phyloP scores from a whole-genome alignment of 2,888 invertebrate species.

The Caenorhabditis imperialis region DNA sequence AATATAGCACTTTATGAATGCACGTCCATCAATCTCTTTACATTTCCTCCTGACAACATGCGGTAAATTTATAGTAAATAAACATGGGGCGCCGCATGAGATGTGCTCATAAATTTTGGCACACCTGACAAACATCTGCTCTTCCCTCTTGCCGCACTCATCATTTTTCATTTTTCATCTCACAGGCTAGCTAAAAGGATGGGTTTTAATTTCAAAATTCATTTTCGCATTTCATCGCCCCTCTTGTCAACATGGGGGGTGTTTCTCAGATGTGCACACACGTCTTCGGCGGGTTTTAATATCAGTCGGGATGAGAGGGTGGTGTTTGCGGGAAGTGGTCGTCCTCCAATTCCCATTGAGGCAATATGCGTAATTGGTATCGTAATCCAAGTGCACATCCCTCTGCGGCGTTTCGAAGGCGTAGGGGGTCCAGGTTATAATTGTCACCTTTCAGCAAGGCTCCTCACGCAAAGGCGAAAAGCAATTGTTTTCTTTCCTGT shows the following conservation, averaged over 20 bases:
- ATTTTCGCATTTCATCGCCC: conserved; percentile 40
- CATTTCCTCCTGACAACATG: conserved; percentile 25
- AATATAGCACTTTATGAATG: conserved; percentile 48
- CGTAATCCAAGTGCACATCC: conserved; percentile 49
- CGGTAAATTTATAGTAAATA: conserved; percentile 48
- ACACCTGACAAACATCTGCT: conserved; percentile 57
- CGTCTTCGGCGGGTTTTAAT: conserved; percentile 44
- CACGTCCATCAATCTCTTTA: conserved; percentile 40
- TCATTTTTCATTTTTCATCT: conserved; percentile 45
- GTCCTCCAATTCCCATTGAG: conserved; percentile 35
- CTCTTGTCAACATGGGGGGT: conserved; percentile 39
- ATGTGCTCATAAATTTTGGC: conserved; percentile 48
- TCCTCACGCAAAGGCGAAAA: no score
- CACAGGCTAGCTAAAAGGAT: conserved; percentile 6
- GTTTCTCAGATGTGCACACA: conserved; percentile 5
- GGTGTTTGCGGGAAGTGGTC: conserved; percentile 43
- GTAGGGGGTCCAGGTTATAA: no score
- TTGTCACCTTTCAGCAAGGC: no score
- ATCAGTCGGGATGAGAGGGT: conserved; percentile 27
- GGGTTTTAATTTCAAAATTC: background rate
- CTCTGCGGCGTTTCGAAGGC: no score
- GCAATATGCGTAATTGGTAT: conserved; percentile 57
- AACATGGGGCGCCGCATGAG: conserved; percentile 37
- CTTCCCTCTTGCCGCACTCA: conserved; percentile 7
- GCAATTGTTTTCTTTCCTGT: background rate